Evolutionary conservation across 2,888 invertebrate species (phyloP).

Genomic region (Lithodes maja): DNA sequence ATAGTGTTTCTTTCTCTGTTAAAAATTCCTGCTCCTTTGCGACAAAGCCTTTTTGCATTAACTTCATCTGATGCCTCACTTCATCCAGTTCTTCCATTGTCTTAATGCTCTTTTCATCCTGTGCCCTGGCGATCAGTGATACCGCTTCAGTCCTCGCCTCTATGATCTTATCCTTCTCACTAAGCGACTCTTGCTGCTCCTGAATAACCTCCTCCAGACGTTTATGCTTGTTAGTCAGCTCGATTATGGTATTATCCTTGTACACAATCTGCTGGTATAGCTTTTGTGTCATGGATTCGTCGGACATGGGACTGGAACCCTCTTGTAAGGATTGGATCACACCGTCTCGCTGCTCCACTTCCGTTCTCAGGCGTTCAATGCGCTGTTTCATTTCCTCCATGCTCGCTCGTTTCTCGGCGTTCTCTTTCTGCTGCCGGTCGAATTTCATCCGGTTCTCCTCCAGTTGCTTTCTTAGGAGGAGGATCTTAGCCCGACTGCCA

Average conservation of each 20-base stretch:
- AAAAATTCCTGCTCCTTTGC: slow-evolving; percentile 74
- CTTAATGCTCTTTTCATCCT: slow-evolving; percentile 67
- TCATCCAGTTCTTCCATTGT: slow-evolving; percentile 73
- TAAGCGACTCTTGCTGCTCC: slow-evolving; percentile 87
- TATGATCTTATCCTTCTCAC: slow-evolving; percentile 89
- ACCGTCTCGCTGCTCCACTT: slow-evolving; percentile 67
- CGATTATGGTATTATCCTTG: slow-evolving; percentile 81
- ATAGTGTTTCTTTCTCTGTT: slow-evolving; percentile 72
- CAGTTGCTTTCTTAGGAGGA: slow-evolving; percentile 68
- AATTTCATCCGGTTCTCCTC: slow-evolving; percentile 67
- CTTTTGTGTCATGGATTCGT: slow-evolving; percentile 73
- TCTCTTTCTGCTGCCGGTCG: slow-evolving; percentile 67
- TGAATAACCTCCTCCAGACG: slow-evolving; percentile 79
- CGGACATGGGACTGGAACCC: slow-evolving; percentile 38
- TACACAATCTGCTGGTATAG: slow-evolving; percentile 77
- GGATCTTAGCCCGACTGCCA: slow-evolving; percentile 64
- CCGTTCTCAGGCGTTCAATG: slow-evolving; percentile 63
- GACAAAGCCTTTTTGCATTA: slow-evolving; percentile 59
- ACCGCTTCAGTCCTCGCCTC: slow-evolving; percentile 87
- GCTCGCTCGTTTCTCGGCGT: slow-evolving; percentile 58
- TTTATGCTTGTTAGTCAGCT: slow-evolving; percentile 82
- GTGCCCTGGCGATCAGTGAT: slow-evolving; percentile 78
- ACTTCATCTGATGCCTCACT: slow-evolving; percentile 55
- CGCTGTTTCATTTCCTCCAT: slow-evolving; percentile 70
- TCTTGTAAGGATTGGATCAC: slow-evolving; percentile 66